Evolutionary conservation across 2,113 vertebrate species (phyloP).

Genomic region (Rhabdornis inornatus): DNA sequence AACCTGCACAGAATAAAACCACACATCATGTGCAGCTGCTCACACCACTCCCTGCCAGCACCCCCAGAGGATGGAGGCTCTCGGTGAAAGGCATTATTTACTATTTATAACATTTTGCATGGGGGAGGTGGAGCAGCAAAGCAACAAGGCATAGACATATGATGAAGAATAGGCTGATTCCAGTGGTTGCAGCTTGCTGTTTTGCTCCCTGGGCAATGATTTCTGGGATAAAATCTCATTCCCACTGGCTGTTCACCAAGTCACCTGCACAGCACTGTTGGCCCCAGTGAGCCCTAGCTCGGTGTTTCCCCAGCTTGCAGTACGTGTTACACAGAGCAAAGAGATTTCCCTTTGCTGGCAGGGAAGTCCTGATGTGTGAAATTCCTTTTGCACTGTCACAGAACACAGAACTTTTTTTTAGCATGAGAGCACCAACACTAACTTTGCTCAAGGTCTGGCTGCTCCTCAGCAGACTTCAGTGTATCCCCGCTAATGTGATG

Average conservation of each 20-base stretch:
- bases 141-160: fast-evolving
- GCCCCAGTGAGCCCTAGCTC: fast-evolving
- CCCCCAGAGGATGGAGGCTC: not conserved
- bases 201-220: not conserved
- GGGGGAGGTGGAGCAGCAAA: too few species aligned
- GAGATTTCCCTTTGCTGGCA: fast-evolving
- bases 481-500: slow-evolving; percentile 82
- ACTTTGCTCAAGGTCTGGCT: slow-evolving; percentile 43
- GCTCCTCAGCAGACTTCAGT: slow-evolving; percentile 37
- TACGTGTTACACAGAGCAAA: fast-evolving
- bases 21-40: not conserved
- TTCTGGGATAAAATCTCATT: not conserved
- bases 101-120: too few species aligned
- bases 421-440: not conserved
- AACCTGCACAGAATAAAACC: slow-evolving; percentile 59
- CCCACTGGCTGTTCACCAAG: not conserved
- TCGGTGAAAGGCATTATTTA: fast-evolving
- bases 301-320: not conserved
- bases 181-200: not conserved
- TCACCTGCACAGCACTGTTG: fast-evolving
- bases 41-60: not conserved
- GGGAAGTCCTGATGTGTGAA: not conserved
- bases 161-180: fast-evolving
- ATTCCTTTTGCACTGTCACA: not conserved
- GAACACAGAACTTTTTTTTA: not conserved